Percentiles rank a stretch among this genome's conserved stretches.
Evolutionary conservation across 2,113 vertebrate species (phyloP).

Genomic region (Plecturocebus donacophilus): DNA sequence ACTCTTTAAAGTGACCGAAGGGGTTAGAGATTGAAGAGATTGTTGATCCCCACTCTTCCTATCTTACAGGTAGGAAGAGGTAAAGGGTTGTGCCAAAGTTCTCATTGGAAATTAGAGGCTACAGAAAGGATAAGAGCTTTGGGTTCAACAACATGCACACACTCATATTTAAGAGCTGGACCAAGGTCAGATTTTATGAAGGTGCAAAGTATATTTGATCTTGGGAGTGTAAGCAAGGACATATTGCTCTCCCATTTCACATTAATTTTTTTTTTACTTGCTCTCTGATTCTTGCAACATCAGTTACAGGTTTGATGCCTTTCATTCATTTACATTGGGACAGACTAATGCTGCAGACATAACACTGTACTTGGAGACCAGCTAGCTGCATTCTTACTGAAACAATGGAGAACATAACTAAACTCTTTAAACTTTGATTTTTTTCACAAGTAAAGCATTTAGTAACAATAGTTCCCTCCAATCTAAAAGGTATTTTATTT

Average conservation of each 20-base stretch:
- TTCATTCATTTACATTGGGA: background rate
- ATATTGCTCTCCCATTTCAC: background rate
- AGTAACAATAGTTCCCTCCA: background rate
- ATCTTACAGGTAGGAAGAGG: background rate
- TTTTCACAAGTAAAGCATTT: background rate
- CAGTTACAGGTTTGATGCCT: background rate
- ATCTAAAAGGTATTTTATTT: background rate
- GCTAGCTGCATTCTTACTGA: background rate
- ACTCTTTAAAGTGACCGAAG: background rate
- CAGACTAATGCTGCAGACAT: background rate
- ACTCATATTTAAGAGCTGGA: background rate
- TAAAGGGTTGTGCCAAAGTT: background rate
- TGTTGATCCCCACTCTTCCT: background rate
- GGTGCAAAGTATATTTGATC: background rate
- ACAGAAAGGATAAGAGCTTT: background rate
- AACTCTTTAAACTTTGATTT: background rate
- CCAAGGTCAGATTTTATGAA: background rate
- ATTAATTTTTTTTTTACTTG: background rate
- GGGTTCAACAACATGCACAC: accelerated
- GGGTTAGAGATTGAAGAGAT: background rate
- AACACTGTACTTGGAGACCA: background rate
- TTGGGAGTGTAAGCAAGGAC: background rate
- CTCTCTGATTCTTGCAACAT: background rate
- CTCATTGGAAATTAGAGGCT: background rate
- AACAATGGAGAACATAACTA: background rate